Conservation (phyloP, 2,113 vertebrate genomes). For the Perccottus glenii region DNA sequence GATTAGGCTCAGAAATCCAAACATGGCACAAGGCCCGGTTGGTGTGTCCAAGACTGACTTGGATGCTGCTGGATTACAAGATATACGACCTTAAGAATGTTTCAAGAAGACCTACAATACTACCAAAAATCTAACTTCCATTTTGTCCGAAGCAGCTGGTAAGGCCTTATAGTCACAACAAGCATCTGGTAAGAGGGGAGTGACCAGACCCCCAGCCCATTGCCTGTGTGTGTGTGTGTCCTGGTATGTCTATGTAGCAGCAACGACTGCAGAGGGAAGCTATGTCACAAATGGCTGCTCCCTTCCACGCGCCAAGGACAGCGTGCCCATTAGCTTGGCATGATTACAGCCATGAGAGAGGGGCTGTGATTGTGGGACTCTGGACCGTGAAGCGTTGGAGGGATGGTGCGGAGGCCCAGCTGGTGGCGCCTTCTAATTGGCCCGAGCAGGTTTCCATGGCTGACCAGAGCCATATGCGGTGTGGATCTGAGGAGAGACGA, state of each 20-base stretch:
- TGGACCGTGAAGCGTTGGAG: conserved; percentile 57
- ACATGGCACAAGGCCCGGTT: too few species aligned
- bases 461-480: conserved; percentile 76
- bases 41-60: too few species aligned
- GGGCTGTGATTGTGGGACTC: conserved; percentile 62
- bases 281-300: conserved; percentile 53
- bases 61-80: background rate
- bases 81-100: too few species aligned
- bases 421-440: conserved; percentile 79
- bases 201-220: too few species aligned
- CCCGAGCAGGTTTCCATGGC: conserved; percentile 74
- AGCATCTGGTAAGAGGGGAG: too few species aligned
- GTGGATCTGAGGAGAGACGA: conserved; percentile 52
- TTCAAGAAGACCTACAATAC: conserved; percentile 32
- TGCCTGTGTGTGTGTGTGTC: conserved; percentile 22
- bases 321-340: conserved; percentile 63
- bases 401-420: conserved; percentile 69
- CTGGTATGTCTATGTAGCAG: conserved; percentile 23
- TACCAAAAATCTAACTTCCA: conserved; percentile 43
- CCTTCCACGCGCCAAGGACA: conserved; percentile 49
- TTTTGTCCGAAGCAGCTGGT: conserved; percentile 54
- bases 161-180: too few species aligned
- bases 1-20: too few species aligned
- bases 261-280: conserved; percentile 28
- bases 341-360: conserved; percentile 66